Evolutionary conservation across 2,888 invertebrate species (phyloP).

Genomic region (Thereva unica): DNA sequence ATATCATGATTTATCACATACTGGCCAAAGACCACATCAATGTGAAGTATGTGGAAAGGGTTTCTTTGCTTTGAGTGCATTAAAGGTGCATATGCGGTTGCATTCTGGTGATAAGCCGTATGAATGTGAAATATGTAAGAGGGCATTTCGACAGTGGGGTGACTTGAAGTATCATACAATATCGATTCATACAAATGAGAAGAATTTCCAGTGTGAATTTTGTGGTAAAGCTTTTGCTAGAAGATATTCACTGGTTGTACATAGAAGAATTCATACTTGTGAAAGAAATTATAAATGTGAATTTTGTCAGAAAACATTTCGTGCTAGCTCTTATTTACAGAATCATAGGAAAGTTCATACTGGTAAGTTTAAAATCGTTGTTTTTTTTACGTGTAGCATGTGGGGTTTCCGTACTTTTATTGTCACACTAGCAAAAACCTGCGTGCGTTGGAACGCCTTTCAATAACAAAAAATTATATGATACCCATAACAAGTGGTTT

Average conservation of each 20-base stretch:
- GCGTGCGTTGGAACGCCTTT: too few species aligned
- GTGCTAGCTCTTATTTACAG: conserved; percentile 83
- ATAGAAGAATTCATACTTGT: conserved; percentile 83
- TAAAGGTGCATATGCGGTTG: conserved; percentile 79
- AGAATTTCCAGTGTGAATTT: conserved; percentile 85
- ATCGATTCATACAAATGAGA: conserved; percentile 79
- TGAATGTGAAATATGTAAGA: conserved; percentile 75
- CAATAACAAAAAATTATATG: too few species aligned
- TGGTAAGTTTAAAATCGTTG: conserved; percentile 58
- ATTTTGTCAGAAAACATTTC: conserved; percentile 79
- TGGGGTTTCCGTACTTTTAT: conserved; percentile 2
- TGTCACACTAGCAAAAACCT: too few species aligned
- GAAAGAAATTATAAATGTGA: conserved; percentile 87
- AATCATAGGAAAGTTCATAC: conserved; percentile 86
- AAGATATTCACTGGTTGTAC: conserved; percentile 81
- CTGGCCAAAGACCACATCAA: conserved; percentile 74
- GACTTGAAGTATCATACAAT: conserved; percentile 85
- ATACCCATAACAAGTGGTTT: too few species aligned
- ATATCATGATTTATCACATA: conserved; percentile 81
- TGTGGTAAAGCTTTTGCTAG: conserved; percentile 87
- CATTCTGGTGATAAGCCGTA: conserved; percentile 87
- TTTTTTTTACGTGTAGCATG: not conserved
- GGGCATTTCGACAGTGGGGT: conserved; percentile 84
- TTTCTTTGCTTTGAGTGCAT: conserved; percentile 79
- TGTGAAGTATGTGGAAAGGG: conserved; percentile 81